Base-by-base conservation (phyloP, 2,888 invertebrate genomes). In the Caenorhabditis doughertyi region DNA sequence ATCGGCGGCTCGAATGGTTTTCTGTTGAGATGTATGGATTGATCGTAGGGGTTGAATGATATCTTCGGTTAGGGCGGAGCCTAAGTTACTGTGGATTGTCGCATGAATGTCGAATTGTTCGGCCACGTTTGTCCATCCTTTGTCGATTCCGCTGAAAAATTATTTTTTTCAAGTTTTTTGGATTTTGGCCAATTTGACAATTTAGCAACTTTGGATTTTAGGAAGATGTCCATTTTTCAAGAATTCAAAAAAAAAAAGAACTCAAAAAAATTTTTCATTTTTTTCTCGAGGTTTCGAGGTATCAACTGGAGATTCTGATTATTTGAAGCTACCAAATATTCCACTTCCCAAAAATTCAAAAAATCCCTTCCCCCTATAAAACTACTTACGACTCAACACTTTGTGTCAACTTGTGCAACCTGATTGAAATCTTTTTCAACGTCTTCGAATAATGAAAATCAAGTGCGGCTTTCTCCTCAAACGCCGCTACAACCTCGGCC, bases 41-140 rank as follows among this genome's bases (percentile, higher is more conserved):
- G 87, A 84, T 39, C 86, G 51, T n/a, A 89, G 58, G 23, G 89
- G 89, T 71, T 89, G 89, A 23, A 88, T 85, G 60, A 89, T 80
- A 65, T 89, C 89, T 58, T 89, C 89, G 16, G 84, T 84, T 72
- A 88, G 74, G 9, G 89, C 88, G 0, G 89, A 86, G 13, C 87
- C 87, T 13, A 89, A 83, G 32, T 89, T 89, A 72, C 89, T 87
- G 77, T 89, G 89, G 44, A 89, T 82, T n/a, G 89, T 88, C 11
- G 89, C 84, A 21, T 89, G 89, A 32, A 85, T 84, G 58, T 87
- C 87, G 68, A 88, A 89, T 79, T 89, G 89, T 51, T 89, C 89
- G 2, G 89, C 89, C 0, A 87, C 89, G 39, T 84, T 83, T 16
- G 81, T 84, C 89, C 89, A 89, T 23, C 88, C 89, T 70, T 84